Conservation (phyloP, 2,797 vertebrate genomes). For the Vultur gryphus region DNA sequence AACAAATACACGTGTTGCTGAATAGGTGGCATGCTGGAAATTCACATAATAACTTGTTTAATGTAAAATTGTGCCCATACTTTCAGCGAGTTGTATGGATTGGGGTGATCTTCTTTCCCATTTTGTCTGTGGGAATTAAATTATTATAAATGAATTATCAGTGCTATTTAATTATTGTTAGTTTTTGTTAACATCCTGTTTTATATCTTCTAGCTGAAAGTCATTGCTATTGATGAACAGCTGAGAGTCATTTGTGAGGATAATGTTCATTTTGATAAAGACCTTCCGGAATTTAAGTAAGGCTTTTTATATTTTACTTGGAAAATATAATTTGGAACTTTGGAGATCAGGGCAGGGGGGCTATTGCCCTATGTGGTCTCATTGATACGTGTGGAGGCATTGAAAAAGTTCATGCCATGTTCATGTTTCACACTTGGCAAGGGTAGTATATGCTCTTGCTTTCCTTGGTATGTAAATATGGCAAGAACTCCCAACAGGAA, state of each 20-base stretch:
- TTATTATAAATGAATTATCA: background rate
- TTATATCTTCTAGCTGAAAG: conserved; percentile 83
- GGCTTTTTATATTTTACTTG: conserved; percentile 6
- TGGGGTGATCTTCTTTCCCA: background rate
- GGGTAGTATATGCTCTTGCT: background rate
- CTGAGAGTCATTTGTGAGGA: conserved; percentile 83
- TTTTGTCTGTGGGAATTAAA: background rate
- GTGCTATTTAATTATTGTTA: background rate
- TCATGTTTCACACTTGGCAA: background rate
- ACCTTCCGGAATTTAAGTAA: conserved; percentile 90
- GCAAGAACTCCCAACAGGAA: background rate
- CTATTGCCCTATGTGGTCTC: background rate
- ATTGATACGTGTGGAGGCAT: background rate
- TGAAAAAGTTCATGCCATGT: background rate
- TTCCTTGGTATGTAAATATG: background rate
- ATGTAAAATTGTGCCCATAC: background rate
- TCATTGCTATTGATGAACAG: conserved; percentile 80
- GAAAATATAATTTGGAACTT: background rate
- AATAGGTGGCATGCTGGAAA: background rate
- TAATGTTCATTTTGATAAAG: conserved; percentile 87
- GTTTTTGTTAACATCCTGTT: conserved; percentile 7
- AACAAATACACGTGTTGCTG: background rate
- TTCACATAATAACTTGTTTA: background rate
- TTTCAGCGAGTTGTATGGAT: background rate
- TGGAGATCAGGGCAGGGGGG: background rate